Evolutionary conservation across 2,797 vertebrate species (phyloP).

Genomic region (Sarcophilus harrisii): DNA sequence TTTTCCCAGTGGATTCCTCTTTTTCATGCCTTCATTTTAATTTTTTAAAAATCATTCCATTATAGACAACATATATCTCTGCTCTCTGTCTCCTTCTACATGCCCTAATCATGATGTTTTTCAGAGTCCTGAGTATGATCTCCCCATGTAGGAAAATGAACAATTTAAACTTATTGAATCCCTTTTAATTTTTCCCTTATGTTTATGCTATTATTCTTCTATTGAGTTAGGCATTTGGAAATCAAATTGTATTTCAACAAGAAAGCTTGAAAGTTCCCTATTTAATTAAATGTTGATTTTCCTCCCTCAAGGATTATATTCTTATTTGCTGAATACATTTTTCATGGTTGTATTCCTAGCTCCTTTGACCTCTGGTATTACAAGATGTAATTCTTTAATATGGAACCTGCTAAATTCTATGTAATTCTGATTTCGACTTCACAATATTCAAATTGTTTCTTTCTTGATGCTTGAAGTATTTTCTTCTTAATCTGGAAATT

Average conservation of each 20-base stretch:
- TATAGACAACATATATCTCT: background rate
- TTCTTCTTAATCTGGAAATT: background rate
- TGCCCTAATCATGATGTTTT: background rate
- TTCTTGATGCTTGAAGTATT: background rate
- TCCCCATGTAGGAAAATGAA: background rate
- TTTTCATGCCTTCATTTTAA: background rate
- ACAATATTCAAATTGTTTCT: background rate
- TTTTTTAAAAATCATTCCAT: background rate
- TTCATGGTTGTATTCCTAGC: background rate
- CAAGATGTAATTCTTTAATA: background rate
- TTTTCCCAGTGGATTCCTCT: background rate
- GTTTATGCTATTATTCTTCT: background rate
- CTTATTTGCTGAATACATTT: background rate
- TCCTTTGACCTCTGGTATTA: background rate
- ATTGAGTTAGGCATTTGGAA: background rate
- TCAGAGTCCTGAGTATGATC: background rate
- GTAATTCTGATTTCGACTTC: background rate
- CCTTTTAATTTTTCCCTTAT: background rate
- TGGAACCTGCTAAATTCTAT: background rate
- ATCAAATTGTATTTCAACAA: background rate
- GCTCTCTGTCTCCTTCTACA: background rate
- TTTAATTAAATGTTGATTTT: background rate
- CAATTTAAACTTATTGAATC: background rate
- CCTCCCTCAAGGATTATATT: background rate
- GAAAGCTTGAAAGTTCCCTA: background rate